These are phyloP conservation scores for Drosophila watanabei DNA, from an alignment of 1,140 invertebrate genomes.

Conservation along the genomic window DNA sequence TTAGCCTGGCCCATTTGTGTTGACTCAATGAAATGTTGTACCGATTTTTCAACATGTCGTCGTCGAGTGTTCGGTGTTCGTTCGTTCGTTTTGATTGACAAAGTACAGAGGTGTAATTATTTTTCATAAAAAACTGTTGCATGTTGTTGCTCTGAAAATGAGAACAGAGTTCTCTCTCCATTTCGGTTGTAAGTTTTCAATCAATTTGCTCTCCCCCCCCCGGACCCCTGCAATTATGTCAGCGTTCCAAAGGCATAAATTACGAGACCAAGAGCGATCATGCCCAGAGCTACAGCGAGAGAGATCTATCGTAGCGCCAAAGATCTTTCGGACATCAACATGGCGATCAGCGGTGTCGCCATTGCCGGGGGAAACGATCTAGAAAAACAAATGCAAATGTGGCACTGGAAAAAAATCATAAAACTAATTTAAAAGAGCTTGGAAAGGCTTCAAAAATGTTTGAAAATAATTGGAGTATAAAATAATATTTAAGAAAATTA, in stretches of 20 bases:
- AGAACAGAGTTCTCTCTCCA: not conserved
- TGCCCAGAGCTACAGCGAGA: constrained; percentile 37
- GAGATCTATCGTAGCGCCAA: constrained; percentile 39
- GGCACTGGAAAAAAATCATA: constrained; percentile 4
- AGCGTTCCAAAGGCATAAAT: constrained; percentile 73
- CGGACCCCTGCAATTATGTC: constrained; percentile 69
- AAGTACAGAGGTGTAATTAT: constrained; percentile 84
- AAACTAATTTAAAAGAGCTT: not conserved
- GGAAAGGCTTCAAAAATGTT: not conserved
- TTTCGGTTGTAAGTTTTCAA: constrained; percentile 72
- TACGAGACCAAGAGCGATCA: constrained; percentile 51
- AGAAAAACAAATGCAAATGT: constrained; percentile 53
- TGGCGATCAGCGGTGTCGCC: constrained; percentile 32
- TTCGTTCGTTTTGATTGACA: constrained; percentile 74
- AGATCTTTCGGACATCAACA: constrained; percentile 65
- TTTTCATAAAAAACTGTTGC: constrained; percentile 77
- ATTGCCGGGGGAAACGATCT: constrained; percentile 12
- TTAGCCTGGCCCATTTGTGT: constrained; percentile 63
- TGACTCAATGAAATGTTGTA: constrained; percentile 67
- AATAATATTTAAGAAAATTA: not conserved
- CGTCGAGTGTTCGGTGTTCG: constrained; percentile 39
- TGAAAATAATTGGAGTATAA: not conserved
- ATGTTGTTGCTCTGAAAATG: constrained; percentile 30
- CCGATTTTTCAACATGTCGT: constrained; percentile 66
- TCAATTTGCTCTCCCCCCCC: constrained; percentile 60